Evolutionary conservation across 1,140 invertebrate genomes (phyloP).

Genomic region (Caenorhabditis tropicalis): DNA sequence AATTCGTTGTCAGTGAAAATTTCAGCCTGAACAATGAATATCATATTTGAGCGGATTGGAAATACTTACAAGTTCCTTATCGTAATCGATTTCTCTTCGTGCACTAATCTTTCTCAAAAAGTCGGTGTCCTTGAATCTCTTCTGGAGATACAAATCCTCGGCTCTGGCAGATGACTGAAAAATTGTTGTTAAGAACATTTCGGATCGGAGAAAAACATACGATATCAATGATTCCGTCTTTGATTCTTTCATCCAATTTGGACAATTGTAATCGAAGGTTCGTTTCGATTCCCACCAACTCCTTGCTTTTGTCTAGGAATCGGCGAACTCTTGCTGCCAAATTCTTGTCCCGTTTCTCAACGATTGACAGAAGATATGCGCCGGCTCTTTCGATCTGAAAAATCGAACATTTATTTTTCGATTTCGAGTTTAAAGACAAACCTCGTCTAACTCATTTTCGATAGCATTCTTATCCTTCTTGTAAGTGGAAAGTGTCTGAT

Average conservation of each 20-base stretch:
- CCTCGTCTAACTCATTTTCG: background rate
- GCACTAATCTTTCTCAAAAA: slow-evolving; percentile 15
- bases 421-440: background rate
- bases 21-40: background rate
- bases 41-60: too few relatives aligned
- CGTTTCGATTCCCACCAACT: slow-evolving; percentile 41
- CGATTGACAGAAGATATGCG: background rate
- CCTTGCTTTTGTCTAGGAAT: slow-evolving; percentile 38
- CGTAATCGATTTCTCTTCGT: background rate
- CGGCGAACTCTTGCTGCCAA: slow-evolving; percentile 14
- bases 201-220: background rate
- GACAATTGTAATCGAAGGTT: slow-evolving; percentile 15
- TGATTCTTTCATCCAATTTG: slow-evolving; percentile 31
- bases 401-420: too few relatives aligned
- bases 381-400: slow-evolving; percentile 41
- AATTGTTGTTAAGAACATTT: background rate
- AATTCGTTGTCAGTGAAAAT: slow-evolving; percentile 6
- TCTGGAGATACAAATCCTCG: slow-evolving; percentile 33
- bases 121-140: slow-evolving; percentile 16
- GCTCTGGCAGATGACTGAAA: slow-evolving; percentile 15
- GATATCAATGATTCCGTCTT: slow-evolving; percentile 24
- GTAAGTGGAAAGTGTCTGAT: background rate
- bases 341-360: slow-evolving; percentile 5
- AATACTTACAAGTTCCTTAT: slow-evolving; percentile 14
- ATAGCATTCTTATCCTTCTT: background rate